phyloP scores from a whole-genome alignment of 1,140 invertebrate species.

The Nasonia longicornis region DNA sequence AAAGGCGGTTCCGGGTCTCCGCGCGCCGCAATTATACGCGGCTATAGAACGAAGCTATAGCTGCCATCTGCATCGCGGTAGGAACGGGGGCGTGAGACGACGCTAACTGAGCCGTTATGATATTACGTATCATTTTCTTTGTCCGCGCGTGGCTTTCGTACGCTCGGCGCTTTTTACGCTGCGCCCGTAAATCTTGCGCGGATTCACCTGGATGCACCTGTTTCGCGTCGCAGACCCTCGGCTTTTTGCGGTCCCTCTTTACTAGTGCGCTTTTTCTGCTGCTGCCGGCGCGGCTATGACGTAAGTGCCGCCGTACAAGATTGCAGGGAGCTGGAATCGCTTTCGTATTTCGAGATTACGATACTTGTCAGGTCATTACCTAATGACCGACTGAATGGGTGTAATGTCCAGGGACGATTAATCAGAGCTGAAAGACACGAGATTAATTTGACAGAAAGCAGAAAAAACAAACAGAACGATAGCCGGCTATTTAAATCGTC shows the following conservation, averaged over 20 bases:
- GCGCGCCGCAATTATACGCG: conserved; percentile 50
- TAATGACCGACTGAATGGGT: conserved; percentile 11
- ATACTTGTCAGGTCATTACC: conserved; percentile 7
- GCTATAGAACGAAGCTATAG: neutral
- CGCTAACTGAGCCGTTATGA: conserved; percentile 55
- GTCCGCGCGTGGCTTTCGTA: neutral
- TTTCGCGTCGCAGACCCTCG: neutral
- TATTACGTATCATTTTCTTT: conserved; percentile 50
- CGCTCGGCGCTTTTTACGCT: neutral
- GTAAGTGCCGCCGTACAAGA: no score
- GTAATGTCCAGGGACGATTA: conserved; percentile 11
- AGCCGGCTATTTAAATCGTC: neutral
- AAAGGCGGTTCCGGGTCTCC: conserved; percentile 35
- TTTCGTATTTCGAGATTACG: neutral
- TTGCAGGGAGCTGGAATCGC: neutral
- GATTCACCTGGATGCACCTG: neutral
- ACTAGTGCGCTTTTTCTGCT: neutral
- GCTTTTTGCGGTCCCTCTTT: neutral
- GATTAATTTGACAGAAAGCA: conserved; percentile 21
- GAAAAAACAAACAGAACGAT: conserved; percentile 8
- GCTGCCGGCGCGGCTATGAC: neutral
- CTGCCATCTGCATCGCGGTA: no score
- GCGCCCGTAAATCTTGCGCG: neutral
- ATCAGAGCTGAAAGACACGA: conserved; percentile 1
- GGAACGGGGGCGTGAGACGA: conserved; percentile 57